Evolutionary conservation across 2,797 vertebrate genomes (phyloP).

Genomic region (Gallirallus australis): DNA sequence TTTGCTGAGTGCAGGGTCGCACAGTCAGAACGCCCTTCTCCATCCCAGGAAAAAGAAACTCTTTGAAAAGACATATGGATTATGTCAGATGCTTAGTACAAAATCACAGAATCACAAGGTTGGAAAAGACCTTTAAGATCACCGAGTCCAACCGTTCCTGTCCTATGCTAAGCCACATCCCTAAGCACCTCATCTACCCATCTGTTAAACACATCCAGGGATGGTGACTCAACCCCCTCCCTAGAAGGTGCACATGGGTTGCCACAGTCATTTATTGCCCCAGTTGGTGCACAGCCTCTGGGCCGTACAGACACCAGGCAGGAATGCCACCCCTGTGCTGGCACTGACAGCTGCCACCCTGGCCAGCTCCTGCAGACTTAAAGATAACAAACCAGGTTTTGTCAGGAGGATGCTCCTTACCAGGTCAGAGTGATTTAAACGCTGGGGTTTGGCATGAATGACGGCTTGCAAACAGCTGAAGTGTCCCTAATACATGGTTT

Average conservation of each 20-base stretch:
- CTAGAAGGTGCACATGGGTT: not conserved
- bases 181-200: too few relatives aligned
- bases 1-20: not conserved
- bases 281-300: not conserved
- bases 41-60: not conserved
- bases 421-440: not conserved
- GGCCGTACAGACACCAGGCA: accelerated
- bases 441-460: not conserved
- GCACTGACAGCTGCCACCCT: not conserved
- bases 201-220: too few relatives aligned
- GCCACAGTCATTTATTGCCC: not conserved
- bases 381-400: not conserved
- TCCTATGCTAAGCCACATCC: too few relatives aligned
- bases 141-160: too few relatives aligned
- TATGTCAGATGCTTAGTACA: not conserved
- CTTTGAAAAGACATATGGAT: not conserved
- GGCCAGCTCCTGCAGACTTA: not conserved
- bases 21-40: not conserved
- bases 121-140: too few relatives aligned
- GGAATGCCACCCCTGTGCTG: not conserved
- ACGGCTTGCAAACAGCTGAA: not conserved
- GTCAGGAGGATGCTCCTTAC: not conserved
- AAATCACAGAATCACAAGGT: too few relatives aligned
- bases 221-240: too few relatives aligned
- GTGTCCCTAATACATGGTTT: not conserved